Base-by-base conservation (phyloP, 2,888 invertebrate species). In the Lasioglossum malachurum region DNA sequence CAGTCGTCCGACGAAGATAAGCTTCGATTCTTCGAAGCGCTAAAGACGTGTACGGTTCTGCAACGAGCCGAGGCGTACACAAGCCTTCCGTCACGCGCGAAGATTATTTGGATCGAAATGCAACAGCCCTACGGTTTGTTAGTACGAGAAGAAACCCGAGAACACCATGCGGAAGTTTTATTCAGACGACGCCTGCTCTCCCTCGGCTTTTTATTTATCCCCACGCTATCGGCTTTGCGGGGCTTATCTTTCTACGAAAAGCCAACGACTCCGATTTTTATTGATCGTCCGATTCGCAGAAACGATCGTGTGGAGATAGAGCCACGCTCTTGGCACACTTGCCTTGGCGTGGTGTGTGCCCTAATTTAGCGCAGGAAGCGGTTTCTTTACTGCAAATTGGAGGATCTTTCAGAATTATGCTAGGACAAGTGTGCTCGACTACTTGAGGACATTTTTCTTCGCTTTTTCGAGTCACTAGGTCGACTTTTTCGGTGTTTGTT, bases 1-100 rank as follows among this genome's bases (percentile, higher is more conserved):
- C 46, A 46, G 35, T n/a, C 31, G n/a, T n/a, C 31, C 75, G 10
- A 19, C 60, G 41, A 19, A 74, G 78, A 78, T 77, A 74, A 73
- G 46, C 60, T 57, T 69, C 75, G 73, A 38, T 82, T 78, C 82
- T n/a, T 74, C 71, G 82, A 82, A 78, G 27, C 53, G 38, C 19
- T n/a, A 53, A 82, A 73, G 73, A 82, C 57, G 75, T 53, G n/a
- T 60, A 78, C 35, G n/a, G 10, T 23, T 35, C 35, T 41, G 1
- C 46, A 31, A 49, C 23, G 35, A 57, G 27, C 38, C 57, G 31
- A 23, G 72, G 31, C n/a, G 35, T 67, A 67, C 35, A 38, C 69
- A 64, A 46, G 35, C 1, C 27, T 76, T 44, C 19, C 57, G 76
- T 80, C 79, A 83, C 76, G 76, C 57, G 53, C 83, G 67, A 44